These are phyloP conservation scores for Disparrhopalites patrizii DNA, from an alignment of 2,888 invertebrate genomes.

Conservation along the genomic window DNA sequence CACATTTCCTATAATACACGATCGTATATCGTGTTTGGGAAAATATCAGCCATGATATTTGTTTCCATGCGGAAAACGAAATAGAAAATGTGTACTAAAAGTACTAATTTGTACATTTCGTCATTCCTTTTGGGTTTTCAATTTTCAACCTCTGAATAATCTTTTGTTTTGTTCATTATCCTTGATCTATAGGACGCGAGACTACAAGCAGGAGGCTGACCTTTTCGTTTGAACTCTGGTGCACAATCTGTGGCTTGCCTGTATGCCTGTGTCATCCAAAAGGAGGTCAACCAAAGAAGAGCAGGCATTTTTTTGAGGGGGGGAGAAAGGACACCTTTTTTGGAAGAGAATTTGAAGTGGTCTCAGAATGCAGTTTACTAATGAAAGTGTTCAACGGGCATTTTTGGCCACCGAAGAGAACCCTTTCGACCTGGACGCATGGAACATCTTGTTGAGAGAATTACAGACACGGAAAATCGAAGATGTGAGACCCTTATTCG, in stretches of 20 bases:
- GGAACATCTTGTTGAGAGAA: constrained; percentile 93
- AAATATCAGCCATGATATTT: too few relatives aligned
- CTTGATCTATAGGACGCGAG: too few relatives aligned
- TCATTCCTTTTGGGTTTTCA: too few relatives aligned
- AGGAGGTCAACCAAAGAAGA: neutral
- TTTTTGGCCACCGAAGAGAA: constrained; percentile 82
- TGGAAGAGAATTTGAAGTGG: constrained; percentile 8
- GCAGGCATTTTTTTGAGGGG: neutral
- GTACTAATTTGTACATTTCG: too few relatives aligned
- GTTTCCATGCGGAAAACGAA: too few relatives aligned
- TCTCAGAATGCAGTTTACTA: constrained; percentile 41
- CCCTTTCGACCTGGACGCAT: constrained; percentile 93
- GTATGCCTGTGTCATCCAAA: neutral
- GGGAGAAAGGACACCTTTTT: neutral
- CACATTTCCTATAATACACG: too few relatives aligned
- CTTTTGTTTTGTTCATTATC: too few relatives aligned
- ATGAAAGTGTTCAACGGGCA: constrained; percentile 72
- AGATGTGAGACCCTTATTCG: constrained; percentile 87
- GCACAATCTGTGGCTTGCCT: neutral
- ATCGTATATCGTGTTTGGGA: too few relatives aligned
- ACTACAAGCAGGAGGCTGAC: neutral
- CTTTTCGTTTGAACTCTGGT: neutral
- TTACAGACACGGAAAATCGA: constrained; percentile 81
- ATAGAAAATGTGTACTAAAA: too few relatives aligned
- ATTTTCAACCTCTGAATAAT: too few relatives aligned